A percentile compares a stretch with the other conserved stretches of the same genome.
Evolutionary conservation across 2,113 vertebrate genomes (phyloP).

Genomic region (Ailuropoda melanoleuca): DNA sequence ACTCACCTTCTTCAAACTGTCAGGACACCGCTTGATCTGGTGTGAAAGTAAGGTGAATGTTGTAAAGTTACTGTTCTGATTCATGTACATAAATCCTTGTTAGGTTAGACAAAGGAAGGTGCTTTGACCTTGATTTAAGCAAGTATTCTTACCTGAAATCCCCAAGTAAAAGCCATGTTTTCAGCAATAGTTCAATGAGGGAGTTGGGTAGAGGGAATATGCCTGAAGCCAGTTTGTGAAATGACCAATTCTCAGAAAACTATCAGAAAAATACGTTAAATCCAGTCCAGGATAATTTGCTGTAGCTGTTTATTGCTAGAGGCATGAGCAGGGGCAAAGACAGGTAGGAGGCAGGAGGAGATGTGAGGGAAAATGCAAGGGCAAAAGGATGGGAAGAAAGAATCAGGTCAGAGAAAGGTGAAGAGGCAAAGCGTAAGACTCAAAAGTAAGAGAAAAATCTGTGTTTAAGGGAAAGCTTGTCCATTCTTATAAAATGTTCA

Average conservation of each 20-base stretch:
- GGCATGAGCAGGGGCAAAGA: not conserved
- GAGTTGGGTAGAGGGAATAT: fast-evolving
- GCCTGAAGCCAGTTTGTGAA: not conserved
- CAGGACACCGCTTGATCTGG: not conserved
- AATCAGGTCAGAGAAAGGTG: not conserved
- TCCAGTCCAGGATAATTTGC: not conserved
- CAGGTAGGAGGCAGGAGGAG: not conserved
- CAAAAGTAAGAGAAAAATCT: not conserved
- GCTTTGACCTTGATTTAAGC: not conserved
- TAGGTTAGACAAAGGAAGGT: not conserved
- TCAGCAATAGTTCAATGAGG: not conserved
- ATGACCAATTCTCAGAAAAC: not conserved
- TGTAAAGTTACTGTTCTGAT: not conserved
- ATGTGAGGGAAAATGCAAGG: not conserved
- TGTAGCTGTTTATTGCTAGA: not conserved
- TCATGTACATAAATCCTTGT: not conserved
- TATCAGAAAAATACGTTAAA: not conserved
- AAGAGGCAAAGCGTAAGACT: not conserved
- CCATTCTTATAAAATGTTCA: not conserved
- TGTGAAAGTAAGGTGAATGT: not conserved
- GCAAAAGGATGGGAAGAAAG: not conserved
- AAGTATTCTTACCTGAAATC: not conserved
- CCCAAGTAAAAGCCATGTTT: not conserved
- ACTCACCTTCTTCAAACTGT: not conserved
- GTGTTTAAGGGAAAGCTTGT: not conserved